These are phyloP conservation scores for Seriola quinqueradiata DNA, from an alignment of 2,113 vertebrate species.

Conservation along the genomic window DNA sequence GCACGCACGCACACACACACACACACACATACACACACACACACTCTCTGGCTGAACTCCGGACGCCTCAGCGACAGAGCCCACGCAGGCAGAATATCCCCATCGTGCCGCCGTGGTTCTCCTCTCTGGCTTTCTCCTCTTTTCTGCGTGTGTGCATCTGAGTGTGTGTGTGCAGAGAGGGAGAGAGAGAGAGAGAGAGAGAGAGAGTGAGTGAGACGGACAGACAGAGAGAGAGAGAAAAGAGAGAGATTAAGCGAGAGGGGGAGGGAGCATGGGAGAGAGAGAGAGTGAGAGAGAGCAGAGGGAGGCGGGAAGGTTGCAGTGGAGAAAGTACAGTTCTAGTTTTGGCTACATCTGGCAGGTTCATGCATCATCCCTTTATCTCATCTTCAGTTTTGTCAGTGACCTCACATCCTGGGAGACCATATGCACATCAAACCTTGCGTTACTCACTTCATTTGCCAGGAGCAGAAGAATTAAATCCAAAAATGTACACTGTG, in stretches of 20 bases:
- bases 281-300: slow-evolving; percentile 31
- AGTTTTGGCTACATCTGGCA: slow-evolving; percentile 72
- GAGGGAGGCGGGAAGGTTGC: slow-evolving; percentile 61
- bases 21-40: slow-evolving; percentile 29
- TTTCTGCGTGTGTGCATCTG: slow-evolving; percentile 70
- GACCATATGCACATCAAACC: slow-evolving; percentile 41
- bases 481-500: background rate
- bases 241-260: slow-evolving; percentile 53
- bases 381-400: slow-evolving; percentile 59
- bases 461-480: slow-evolving; percentile 27
- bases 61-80: slow-evolving; percentile 72
- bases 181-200: background rate
- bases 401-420: slow-evolving; percentile 48
- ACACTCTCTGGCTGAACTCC: slow-evolving; percentile 63
- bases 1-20: slow-evolving; percentile 33
- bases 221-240: slow-evolving; percentile 20
- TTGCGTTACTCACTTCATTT: slow-evolving; percentile 4
- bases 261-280: slow-evolving; percentile 47
- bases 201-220: slow-evolving; percentile 21
- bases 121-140: slow-evolving; percentile 85
- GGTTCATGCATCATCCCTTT: slow-evolving; percentile 62
- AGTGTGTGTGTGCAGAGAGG: slow-evolving; percentile 60
- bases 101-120: slow-evolving; percentile 74
- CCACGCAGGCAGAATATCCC: slow-evolving; percentile 78
- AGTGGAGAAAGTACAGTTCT: slow-evolving; percentile 74